A percentile compares a stretch with the other conserved stretches of the same genome.
Conservation (phyloP, 2,113 vertebrate species). For the Barbus barbus region DNA sequence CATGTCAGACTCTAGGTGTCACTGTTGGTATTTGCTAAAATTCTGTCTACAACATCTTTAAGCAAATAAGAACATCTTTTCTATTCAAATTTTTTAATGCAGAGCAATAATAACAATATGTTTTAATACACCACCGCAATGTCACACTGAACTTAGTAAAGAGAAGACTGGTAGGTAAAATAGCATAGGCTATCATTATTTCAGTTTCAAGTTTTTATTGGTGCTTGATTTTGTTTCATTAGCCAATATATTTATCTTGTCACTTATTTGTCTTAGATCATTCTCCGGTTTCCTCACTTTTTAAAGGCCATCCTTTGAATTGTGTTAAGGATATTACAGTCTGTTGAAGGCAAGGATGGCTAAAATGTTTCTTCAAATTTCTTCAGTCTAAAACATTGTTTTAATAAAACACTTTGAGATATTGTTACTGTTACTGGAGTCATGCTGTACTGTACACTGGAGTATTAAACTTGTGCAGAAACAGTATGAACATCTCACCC, state of each 20-base stretch:
- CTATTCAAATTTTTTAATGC: background rate
- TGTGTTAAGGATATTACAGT: background rate
- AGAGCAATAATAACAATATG: background rate
- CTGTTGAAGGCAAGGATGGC: background rate
- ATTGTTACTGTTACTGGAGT: background rate
- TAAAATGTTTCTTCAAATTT: background rate
- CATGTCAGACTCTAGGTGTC: constrained; percentile 65
- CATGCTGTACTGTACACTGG: background rate
- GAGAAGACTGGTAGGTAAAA: background rate
- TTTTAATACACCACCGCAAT: background rate
- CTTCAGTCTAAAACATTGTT: constrained; percentile 2
- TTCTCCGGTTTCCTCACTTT: background rate
- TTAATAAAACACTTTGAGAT: background rate
- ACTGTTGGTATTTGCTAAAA: constrained; percentile 62
- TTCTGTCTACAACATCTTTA: background rate
- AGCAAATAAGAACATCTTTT: background rate
- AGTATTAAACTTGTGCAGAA: background rate
- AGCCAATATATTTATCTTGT: constrained; percentile 9
- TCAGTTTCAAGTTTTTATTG: background rate
- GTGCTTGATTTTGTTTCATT: background rate
- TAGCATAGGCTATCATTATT: background rate
- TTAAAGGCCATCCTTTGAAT: background rate
- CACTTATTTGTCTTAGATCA: background rate
- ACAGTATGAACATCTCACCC: background rate
- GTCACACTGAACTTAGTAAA: background rate